Evolutionary conservation across 92 coral and sea anemone species (phyloP), one percentile per base, ranked within the genome.

Genomic region (Micromussa lordhowensis): DNA sequence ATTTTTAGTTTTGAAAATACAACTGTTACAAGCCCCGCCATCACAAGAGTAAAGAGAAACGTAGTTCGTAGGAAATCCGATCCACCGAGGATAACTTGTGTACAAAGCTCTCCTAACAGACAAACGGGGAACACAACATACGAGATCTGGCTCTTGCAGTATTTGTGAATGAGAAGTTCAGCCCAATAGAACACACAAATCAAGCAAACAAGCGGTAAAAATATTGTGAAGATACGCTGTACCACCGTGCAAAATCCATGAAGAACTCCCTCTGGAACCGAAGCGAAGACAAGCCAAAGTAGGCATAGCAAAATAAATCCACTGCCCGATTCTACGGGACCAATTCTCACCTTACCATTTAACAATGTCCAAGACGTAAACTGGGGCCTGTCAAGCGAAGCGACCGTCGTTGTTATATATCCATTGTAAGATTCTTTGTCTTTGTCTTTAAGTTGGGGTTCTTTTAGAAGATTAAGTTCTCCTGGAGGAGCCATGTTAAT

Each of bases 111-210:
- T 89, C 98, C 96, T 34, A 92, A 85, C 74, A 94, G 93, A 91
- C 98, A 98, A 83, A 94, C 93, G 88, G 99, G 99, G 90, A 96
- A 94, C 70, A 94, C 93, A 68, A 91, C 96, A 48, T 94, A 89
- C 40, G 99, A 96, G 75, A 96, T 94, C 82, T 94, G 94, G 66
- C 93, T 94, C 86, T 96, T 92, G 89, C 98, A 94, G 88, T 98
- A 98, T 81, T 96, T 98, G 80, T 98, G 99, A 78, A 98, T 96
- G 51, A 96, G 95, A 61, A 98, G 93, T 86, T 96, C 96, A 83
- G 94, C 96, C 99, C 99, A 98, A 86, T 96, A 98, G 79, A 98
- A 98, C 30, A 98, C 98, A 79, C 98, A 98, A 87, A 94, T 93
- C 70, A 96, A 88, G 83, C 98, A 96, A 77, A 93, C 82, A 48